These are phyloP conservation scores for Cyprinodon tularosa DNA, from an alignment of 2,113 vertebrate genomes.

Conservation along the genomic window DNA sequence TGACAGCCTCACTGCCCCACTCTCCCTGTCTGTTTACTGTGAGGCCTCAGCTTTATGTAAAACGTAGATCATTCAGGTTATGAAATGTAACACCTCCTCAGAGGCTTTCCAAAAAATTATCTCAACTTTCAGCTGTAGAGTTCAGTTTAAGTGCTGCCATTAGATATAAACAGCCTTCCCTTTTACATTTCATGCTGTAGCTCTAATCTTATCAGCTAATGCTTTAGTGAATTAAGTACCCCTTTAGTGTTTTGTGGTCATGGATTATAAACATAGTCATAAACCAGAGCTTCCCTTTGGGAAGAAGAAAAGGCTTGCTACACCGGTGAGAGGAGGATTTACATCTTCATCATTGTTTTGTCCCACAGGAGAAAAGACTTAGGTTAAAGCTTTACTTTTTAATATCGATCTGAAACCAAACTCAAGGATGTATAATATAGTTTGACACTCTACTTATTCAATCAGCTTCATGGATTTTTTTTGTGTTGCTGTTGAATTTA, in stretches of 20 bases:
- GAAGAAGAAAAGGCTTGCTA: conserved; percentile 16
- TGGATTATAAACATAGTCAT: conserved; percentile 6
- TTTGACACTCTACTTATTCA: conserved; percentile 40
- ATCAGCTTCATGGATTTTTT: conserved; percentile 17
- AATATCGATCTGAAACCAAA: conserved; percentile 27
- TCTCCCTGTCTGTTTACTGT: conserved; percentile 14
- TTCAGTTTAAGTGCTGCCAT: conserved; percentile 33
- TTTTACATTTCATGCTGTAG: neutral
- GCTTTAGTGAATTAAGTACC: conserved; percentile 10
- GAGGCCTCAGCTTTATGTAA: conserved; percentile 27
- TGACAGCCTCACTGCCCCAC: neutral
- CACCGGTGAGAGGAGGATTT: conserved; percentile 29
- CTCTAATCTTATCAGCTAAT: conserved; percentile 2
- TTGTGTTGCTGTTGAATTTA: neutral
- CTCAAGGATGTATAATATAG: conserved; percentile 14
- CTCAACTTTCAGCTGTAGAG: conserved; percentile 12
- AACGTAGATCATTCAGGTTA: conserved; percentile 49
- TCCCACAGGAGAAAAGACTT: conserved; percentile 4
- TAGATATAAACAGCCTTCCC: conserved; percentile 18
- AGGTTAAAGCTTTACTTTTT: conserved; percentile 16
- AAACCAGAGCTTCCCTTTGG: conserved; percentile 2
- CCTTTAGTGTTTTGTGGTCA: conserved; percentile 33
- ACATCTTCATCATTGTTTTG: conserved; percentile 16
- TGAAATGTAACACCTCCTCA: conserved; percentile 45
- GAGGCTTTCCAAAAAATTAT: conserved; percentile 36